phyloP scores from a whole-genome alignment of 2,113 vertebrate species.

The Notothenia coriiceps region DNA sequence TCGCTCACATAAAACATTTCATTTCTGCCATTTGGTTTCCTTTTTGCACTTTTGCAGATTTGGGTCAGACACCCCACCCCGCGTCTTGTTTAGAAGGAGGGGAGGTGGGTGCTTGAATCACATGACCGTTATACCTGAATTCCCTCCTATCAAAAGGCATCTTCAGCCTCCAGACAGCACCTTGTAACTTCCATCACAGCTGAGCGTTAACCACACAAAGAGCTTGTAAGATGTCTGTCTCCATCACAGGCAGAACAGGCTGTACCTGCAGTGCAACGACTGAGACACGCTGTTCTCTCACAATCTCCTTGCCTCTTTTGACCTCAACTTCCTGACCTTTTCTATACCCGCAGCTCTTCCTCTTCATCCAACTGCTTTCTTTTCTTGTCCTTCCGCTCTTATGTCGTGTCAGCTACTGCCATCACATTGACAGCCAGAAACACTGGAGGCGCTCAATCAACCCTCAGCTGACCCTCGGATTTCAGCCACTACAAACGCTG shows the following conservation, averaged over 20 bases:
- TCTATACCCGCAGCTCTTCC: not conserved
- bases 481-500: not conserved
- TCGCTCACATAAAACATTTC: too few relatives aligned
- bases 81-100: conserved; percentile 30
- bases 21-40: conserved; percentile 45
- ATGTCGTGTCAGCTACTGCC: not conserved
- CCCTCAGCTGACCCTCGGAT: conserved; percentile 26
- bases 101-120: conserved; percentile 52
- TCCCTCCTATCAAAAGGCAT: conserved; percentile 40
- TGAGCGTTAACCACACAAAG: conserved; percentile 37
- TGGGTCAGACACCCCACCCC: conserved; percentile 76
- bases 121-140: conserved; percentile 45
- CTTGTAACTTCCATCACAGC: conserved; percentile 54
- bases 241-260: conserved; percentile 49
- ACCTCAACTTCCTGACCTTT: conserved; percentile 39
- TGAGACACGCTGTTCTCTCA: conserved; percentile 63
- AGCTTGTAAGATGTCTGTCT: conserved; percentile 24
- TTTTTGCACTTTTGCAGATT: conserved; percentile 71
- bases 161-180: conserved; percentile 25
- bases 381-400: not conserved
- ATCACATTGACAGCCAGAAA: conserved; percentile 6
- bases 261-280: conserved; percentile 64
- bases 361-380: not conserved
- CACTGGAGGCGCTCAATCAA: not conserved
- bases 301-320: conserved; percentile 9